These are phyloP conservation scores for Kuschelorhynchus macadamiae DNA, from an alignment of 2,888 invertebrate genomes.

Conservation along the genomic window DNA sequence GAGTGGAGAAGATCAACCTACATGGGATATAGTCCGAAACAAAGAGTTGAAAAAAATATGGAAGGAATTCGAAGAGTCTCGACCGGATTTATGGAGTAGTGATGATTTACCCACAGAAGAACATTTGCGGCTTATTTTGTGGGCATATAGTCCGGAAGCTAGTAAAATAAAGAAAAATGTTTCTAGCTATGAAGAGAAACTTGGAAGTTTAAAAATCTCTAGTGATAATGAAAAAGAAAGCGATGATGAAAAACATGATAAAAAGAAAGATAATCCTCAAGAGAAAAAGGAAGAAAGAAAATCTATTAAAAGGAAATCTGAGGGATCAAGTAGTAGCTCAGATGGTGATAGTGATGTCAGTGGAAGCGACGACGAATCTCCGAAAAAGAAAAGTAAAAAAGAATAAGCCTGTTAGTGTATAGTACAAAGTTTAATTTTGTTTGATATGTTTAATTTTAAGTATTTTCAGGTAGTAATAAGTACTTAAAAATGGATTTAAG, in stretches of 20 bases:
- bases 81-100: slow-evolving; percentile 73
- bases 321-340: slow-evolving; percentile 52
- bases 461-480: no score
- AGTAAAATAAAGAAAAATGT: slow-evolving; percentile 76
- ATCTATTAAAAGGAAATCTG: slow-evolving; percentile 60
- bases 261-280: slow-evolving; percentile 43
- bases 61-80: slow-evolving; percentile 73
- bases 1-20: slow-evolving; percentile 71
- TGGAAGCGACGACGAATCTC: slow-evolving; percentile 61
- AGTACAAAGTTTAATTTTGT: no score
- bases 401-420: no score
- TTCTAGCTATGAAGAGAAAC: slow-evolving; percentile 69
- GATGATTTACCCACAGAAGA: slow-evolving; percentile 78
- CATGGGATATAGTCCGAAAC: slow-evolving; percentile 85
- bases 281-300: slow-evolving; percentile 50
- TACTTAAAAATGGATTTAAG: no score
- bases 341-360: slow-evolving; percentile 51
- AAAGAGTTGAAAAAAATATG: slow-evolving; percentile 73
- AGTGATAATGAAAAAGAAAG: slow-evolving; percentile 58
- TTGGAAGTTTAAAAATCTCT: slow-evolving; percentile 59
- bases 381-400: slow-evolving; percentile 61
- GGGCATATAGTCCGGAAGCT: slow-evolving; percentile 84
- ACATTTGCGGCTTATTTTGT: slow-evolving; percentile 79
- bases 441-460: no score
- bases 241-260: slow-evolving; percentile 45